phyloP scores from a whole-genome alignment of 2,113 vertebrate species.

The Galeopterus variegatus region DNA sequence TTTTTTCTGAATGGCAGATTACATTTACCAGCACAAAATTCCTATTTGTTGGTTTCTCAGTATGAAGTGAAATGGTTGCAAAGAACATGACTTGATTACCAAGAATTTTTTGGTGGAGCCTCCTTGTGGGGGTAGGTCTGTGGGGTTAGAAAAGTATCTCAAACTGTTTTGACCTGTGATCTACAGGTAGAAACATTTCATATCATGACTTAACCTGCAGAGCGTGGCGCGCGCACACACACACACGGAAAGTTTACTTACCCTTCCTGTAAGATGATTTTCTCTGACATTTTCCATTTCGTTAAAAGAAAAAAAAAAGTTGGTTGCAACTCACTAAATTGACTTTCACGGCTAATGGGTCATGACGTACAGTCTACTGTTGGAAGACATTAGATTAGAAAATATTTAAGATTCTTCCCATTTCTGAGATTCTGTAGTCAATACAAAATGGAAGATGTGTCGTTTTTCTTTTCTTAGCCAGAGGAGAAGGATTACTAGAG shows the following conservation, averaged over 20 bases:
- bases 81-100: not conserved
- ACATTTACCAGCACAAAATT: not conserved
- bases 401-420: not conserved
- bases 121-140: not conserved
- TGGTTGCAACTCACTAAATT: not conserved
- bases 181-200: not conserved
- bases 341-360: not conserved
- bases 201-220: not conserved
- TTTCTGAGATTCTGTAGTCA: conserved; percentile 15
- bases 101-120: not conserved
- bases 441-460: not conserved
- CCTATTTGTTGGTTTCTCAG: not conserved
- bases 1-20: not conserved
- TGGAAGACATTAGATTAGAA: not conserved
- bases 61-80: conserved; percentile 7
- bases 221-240: not conserved
- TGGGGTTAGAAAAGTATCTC: not conserved
- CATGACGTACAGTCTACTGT: not conserved
- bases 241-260: conserved; percentile 20
- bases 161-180: conserved; percentile 12
- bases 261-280: not conserved
- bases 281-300: not conserved
- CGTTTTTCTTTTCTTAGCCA: conserved; percentile 1
- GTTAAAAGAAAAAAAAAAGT: not conserved
- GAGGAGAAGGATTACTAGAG: not conserved